Evolutionary conservation across 2,797 vertebrate species (phyloP), one percentile per base, ranked within the genome.

Genomic region (Tragelaphus eurycerus): DNA sequence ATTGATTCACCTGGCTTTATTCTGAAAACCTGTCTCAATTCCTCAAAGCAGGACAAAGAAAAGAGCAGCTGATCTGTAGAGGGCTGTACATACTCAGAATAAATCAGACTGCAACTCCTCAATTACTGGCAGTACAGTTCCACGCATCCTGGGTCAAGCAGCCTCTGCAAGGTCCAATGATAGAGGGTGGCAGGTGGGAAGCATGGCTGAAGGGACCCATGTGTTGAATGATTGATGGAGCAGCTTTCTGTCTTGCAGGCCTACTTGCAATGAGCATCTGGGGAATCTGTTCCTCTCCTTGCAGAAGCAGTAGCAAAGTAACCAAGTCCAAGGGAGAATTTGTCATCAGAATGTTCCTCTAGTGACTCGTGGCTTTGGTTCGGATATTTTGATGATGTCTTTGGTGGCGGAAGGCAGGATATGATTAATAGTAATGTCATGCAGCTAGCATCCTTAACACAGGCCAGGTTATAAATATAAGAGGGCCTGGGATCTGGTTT

Each of bases 281-380:
- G 89, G 95, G 96, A 96, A 52, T 13, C 23, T 43, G 15, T 31
- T 16, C 85, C 62, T 95, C 46, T 89, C 27, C 67, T 43, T 31
- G 2, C 27, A 19, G 54, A 96, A 90, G 55, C 29, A 25, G 59
- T 17, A 81, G 92, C 50, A 64, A 43, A 93, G 55, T 60, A 93
- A 93, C 67, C 16, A 89, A 93, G 79, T 86, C 29, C 64, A 71
- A 38, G 23, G n/a, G 55, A 83, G 27, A 71, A 95, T 96, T 48
- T 97, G 81, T 97, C 94, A 96, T 60, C 62, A 43, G 59, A 97
- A 88, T 83, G 38, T 92, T 71, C 76, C 96, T 96, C 94, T 54
- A 27, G 79, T 82, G 96, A 95, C 86, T 93, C 0, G 6, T 78
- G 59, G 91, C 86, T 55, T 92, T 96, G 89, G 90, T 95, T 94